Evolutionary conservation across 2,888 invertebrate species (phyloP), one percentile per base, ranked within the genome.

Genomic region (Aphidoletes aphidimyza): DNA sequence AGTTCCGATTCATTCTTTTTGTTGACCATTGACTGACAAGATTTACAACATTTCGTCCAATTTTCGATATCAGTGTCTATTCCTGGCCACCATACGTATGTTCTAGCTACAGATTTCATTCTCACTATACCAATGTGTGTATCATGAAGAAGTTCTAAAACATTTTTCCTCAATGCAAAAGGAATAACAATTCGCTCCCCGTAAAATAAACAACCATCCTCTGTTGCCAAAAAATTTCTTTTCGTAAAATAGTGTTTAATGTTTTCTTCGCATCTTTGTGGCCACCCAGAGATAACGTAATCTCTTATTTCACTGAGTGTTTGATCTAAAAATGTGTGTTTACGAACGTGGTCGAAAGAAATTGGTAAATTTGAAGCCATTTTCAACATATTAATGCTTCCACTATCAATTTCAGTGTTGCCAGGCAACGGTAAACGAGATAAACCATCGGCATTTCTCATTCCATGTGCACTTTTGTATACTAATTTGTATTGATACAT

Each of bases 61-160:
- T 85, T 81, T 85, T 87, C 87, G 30, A 87, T 87, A 30, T 87
- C 87, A 0, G 84, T 69, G 84, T 88, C 87, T 36, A 87, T 83
- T 9, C 84, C 84, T 11, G 87, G 87, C 87, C 87, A 87, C 85
- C 85, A 88, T 59, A 87, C 86, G 85, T 86, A 86, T 26, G 86
- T 85, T 45, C 86, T 83, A 0, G 87, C 87, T 34, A 87, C 47
- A 9, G 86, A 84, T 86, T 88, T 87, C 86, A 87, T 87, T 84
- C 86, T 86, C 9, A 86, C 86, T 2, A 87, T 85, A 17, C 87
- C 87, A 14, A 86, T 85, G 83, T 88, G 87, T 19, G 86, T 69
- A 8, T 49, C 84, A 85, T 87, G 87, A 1, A 87, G 54, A 22
- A 84, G 39, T 22, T 78, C 45, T 26, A 86, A 84, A 8, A 87